These are phyloP conservation scores for Orchesella cincta DNA, from an alignment of 1,140 invertebrate species.

Conservation along the genomic window DNA sequence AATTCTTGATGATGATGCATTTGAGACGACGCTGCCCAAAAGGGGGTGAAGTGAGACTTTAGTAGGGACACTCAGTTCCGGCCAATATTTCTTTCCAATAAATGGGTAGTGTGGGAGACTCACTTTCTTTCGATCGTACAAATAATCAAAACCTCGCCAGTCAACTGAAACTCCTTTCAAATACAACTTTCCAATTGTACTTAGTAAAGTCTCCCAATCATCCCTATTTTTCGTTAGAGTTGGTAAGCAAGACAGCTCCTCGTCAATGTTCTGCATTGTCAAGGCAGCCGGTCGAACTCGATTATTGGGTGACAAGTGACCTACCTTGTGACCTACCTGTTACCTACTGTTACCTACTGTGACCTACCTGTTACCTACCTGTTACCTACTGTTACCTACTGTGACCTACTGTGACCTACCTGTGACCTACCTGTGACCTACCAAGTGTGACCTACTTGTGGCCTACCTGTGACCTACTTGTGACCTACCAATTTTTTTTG, in stretches of 20 bases:
- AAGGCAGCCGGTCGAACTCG: too few relatives aligned
- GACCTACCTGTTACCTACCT: too few relatives aligned
- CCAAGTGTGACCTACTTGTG: too few relatives aligned
- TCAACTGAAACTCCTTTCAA: not conserved
- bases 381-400: too few relatives aligned
- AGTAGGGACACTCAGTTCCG: not conserved
- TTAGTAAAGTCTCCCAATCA: not conserved
- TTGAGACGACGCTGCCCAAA: not conserved
- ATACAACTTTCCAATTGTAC: not conserved
- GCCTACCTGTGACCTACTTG: too few relatives aligned
- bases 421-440: too few relatives aligned
- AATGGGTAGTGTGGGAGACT: not conserved
- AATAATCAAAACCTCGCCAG: not conserved
- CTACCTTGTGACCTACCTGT: too few relatives aligned
- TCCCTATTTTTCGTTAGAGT: not conserved
- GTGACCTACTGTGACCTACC: too few relatives aligned
- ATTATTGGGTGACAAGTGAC: too few relatives aligned
- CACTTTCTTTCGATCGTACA: not conserved
- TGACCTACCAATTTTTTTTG: too few relatives aligned
- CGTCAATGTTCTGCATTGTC: slow-evolving; percentile 23
- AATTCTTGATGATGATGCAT: not conserved
- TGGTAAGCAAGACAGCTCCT: not conserved
- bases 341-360: too few relatives aligned
- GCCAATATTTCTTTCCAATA: not conserved
- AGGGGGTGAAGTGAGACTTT: not conserved